Percentiles rank a stretch among this genome's conserved stretches.
phyloP scores from a whole-genome alignment of 1,140 invertebrate species.

The Ceratosolen fusciceps region DNA sequence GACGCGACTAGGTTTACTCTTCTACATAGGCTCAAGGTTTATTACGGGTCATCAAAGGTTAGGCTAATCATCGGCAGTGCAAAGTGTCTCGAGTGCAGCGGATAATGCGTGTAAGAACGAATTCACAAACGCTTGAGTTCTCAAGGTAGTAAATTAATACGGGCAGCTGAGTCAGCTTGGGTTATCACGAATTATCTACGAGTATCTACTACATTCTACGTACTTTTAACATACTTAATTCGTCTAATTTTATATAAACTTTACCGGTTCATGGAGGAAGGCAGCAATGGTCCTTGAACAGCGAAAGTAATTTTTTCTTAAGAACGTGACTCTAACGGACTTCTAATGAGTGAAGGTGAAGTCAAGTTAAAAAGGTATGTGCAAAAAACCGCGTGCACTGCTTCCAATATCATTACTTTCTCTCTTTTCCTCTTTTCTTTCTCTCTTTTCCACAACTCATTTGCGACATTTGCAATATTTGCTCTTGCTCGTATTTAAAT shows the following conservation, averaged over 20 bases:
- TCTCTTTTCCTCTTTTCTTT: background rate
- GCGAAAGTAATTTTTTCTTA: no score
- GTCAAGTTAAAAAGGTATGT: background rate
- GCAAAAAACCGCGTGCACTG: background rate
- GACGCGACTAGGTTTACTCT: conserved; percentile 37
- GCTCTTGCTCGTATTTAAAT: background rate
- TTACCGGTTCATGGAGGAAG: no score
- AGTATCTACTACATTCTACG: conserved; percentile 14
- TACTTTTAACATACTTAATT: conserved; percentile 21
- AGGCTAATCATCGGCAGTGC: conserved; percentile 26
- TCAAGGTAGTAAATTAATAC: background rate
- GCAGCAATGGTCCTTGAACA: no score
- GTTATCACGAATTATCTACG: no score
- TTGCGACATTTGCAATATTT: background rate
- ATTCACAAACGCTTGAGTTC: background rate
- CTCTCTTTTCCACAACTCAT: background rate
- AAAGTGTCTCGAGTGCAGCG: conserved; percentile 28
- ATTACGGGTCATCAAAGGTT: conserved; percentile 10
- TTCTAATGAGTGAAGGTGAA: background rate
- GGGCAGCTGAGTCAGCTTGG: background rate
- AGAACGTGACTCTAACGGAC: background rate
- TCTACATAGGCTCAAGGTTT: background rate
- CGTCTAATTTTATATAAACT: conserved; percentile 22
- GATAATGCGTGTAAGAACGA: conserved; percentile 35
- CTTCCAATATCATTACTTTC: background rate